phyloP scores from a whole-genome alignment of 2,888 invertebrate genomes.

The Nephrotoma guestfalica region DNA sequence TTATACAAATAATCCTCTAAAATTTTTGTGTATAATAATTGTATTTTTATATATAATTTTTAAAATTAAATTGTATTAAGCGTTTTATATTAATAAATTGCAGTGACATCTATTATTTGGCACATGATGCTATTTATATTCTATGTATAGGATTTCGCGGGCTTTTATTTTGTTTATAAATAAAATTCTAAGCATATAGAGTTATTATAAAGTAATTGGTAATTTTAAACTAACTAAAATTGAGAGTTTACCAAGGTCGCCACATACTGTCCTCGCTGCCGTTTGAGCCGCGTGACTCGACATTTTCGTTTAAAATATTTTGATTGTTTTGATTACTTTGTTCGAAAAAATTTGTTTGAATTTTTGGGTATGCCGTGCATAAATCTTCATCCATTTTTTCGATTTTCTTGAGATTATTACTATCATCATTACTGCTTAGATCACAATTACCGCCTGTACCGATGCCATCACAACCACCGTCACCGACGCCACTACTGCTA shows the following conservation, averaged over 20 bases:
- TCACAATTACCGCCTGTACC: not conserved
- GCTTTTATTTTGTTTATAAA: not conserved
- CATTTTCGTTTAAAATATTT: slow-evolving; percentile 17
- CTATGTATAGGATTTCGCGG: not conserved
- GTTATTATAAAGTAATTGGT: not conserved
- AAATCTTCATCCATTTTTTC: slow-evolving; percentile 11
- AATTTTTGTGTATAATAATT: not conserved
- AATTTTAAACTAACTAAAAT: not conserved
- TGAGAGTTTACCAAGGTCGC: slow-evolving; percentile 34
- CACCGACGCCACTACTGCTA: not conserved
- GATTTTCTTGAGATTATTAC: slow-evolving; percentile 6
- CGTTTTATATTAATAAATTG: not conserved
- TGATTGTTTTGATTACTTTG: slow-evolving; percentile 19
- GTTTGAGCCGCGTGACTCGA: slow-evolving; percentile 9
- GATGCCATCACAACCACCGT: not conserved
- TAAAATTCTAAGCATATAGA: not conserved
- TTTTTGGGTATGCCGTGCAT: not conserved
- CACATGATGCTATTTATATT: not conserved
- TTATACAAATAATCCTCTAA: not conserved
- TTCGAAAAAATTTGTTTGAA: slow-evolving; percentile 9
- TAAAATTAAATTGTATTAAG: not conserved
- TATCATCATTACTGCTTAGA: not conserved
- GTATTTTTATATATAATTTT: not conserved
- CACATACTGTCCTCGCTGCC: slow-evolving; percentile 26
- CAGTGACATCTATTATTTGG: not conserved